These are phyloP conservation scores for Meiosimyza decipiens DNA, from an alignment of 2,888 invertebrate genomes.

Conservation along the genomic window DNA sequence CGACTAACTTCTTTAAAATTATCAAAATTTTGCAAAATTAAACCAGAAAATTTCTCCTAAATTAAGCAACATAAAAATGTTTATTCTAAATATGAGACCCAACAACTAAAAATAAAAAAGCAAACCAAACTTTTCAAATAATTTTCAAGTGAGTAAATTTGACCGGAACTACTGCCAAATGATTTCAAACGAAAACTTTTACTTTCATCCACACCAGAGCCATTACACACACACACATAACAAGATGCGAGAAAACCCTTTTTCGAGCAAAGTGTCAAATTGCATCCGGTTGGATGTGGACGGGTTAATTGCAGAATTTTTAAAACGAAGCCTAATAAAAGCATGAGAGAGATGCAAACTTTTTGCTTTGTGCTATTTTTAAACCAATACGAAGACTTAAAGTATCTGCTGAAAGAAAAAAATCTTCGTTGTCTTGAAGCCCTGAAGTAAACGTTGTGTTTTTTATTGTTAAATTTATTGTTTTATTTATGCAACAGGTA, in stretches of 20 bases:
- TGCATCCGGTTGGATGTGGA: slow-evolving; percentile 8
- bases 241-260: not conserved
- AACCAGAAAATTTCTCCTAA: too few relatives aligned
- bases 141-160: slow-evolving; percentile 28
- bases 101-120: not conserved
- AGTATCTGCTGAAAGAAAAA: not conserved
- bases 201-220: slow-evolving; percentile 14
- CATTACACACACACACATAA: too few relatives aligned
- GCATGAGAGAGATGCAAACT: not conserved
- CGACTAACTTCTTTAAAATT: too few relatives aligned
- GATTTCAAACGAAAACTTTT: slow-evolving; percentile 26
- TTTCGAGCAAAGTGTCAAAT: not conserved
- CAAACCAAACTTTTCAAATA: slow-evolving; percentile 11
- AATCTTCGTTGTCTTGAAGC: not conserved
- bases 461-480: not conserved
- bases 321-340: not conserved
- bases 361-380: slow-evolving; percentile 2
- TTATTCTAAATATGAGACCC: slow-evolving; percentile 8
- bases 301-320: slow-evolving; percentile 7
- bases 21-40: too few relatives aligned
- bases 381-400: not conserved
- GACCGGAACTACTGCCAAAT: slow-evolving; percentile 30
- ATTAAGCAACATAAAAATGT: not conserved
- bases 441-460: slow-evolving; percentile 6
- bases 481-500: not conserved